Conservation (phyloP, 30 jellyfish, hydroid and myxozoan genomes). For the Catostylus mosaicus region DNA sequence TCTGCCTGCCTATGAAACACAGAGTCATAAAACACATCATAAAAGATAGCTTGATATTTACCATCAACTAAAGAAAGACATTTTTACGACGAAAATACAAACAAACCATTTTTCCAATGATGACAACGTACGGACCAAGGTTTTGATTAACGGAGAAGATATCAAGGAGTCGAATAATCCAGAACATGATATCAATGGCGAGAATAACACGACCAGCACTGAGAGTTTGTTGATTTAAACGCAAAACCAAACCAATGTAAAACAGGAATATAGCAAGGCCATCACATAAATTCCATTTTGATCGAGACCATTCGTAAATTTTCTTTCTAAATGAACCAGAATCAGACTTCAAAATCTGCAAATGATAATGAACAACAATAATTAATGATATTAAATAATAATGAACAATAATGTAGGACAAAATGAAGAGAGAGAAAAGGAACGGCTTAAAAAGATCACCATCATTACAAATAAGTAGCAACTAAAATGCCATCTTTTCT, state of each 20-base stretch:
- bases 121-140: slow-evolving; percentile 97
- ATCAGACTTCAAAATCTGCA: slow-evolving; percentile 74
- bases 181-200: slow-evolving; percentile 84
- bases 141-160: slow-evolving; percentile 82
- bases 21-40: too few species aligned
- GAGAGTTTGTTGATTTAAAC: slow-evolving; percentile 43
- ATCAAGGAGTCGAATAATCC: slow-evolving; percentile 89
- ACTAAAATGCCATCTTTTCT: too few species aligned
- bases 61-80: not conserved
- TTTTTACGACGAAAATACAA: not conserved
- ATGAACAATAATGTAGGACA: too few species aligned
- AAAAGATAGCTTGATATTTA: not conserved
- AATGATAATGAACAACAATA: not conserved
- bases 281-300: slow-evolving; percentile 90
- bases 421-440: too few species aligned
- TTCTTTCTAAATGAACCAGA: slow-evolving; percentile 54
- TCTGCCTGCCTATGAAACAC: too few species aligned
- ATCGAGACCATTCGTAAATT: slow-evolving; percentile 67
- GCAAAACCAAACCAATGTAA: slow-evolving; percentile 76
- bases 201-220: slow-evolving; percentile 75
- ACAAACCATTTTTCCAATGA: slow-evolving; percentile 90
- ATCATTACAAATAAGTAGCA: not conserved
- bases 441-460: not conserved
- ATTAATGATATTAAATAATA: too few species aligned
- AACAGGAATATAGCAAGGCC: slow-evolving; percentile 75